Evolutionary conservation across 2,797 vertebrate genomes (phyloP).

Genomic region (Saxicola maurus): DNA sequence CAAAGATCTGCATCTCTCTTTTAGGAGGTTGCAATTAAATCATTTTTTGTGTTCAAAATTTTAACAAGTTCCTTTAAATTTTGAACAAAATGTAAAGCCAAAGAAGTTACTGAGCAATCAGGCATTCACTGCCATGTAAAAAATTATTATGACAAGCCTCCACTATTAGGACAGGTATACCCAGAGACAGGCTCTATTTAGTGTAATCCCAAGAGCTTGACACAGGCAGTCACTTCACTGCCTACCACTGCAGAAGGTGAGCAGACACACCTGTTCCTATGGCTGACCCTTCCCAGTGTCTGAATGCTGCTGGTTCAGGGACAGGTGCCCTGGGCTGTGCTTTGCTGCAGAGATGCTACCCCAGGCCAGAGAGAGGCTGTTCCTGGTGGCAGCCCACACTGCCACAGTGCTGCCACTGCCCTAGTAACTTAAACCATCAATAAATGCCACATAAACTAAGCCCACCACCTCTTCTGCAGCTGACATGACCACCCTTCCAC

Average conservation of each 20-base stretch:
- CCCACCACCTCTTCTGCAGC: not conserved
- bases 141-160: not conserved
- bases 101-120: not conserved
- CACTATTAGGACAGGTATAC: not conserved
- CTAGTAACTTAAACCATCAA: not conserved
- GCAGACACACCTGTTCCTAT: not conserved
- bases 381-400: not conserved
- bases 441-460: not conserved
- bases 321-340: rapidly evolving
- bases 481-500: rapidly evolving
- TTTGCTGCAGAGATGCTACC: not conserved
- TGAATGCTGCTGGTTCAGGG: not conserved
- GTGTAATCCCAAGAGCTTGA: not conserved
- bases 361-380: not conserved
- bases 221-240: not conserved
- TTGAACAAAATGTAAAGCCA: not conserved
- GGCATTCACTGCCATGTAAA: not conserved
- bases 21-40: not conserved
- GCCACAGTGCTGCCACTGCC: not conserved
- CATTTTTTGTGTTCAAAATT: not conserved
- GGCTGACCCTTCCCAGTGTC: not conserved
- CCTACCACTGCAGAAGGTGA: not conserved
- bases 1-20: not conserved
- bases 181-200: not conserved
- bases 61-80: not conserved